Evolutionary conservation across 2,888 invertebrate genomes (phyloP), one percentile per base, ranked within the genome.

Genomic region (Eurois occulta): DNA sequence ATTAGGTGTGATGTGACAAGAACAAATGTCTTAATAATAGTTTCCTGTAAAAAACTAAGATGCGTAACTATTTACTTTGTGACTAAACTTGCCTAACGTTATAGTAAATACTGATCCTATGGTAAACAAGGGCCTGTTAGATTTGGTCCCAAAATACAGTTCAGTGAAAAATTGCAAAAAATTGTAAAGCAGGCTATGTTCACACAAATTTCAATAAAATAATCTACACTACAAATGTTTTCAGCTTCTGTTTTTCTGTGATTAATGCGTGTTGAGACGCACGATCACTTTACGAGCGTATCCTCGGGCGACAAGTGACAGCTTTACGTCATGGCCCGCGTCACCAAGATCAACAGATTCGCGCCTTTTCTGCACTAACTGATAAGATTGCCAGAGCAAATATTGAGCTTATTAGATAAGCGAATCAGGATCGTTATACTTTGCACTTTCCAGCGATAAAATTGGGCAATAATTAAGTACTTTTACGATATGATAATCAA

Each of bases 351-450:
- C 90, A 91, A 92, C 92, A 92, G 94, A 92, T 94, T 94, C 92
- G 92, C 93, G 92, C 92, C 91, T 92, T 92, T 93, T 93, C 92
- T 90, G 93, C 92, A 90, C 91, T 88, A 90, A 86, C 86, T 86
- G 94, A 95, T 95, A 95, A 95, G 94, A 94, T 93, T 91, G 87
- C 84, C 86, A 87, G 81, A 75, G 88, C 93, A 92, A 95, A 95
- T 95, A 95, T 95, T 95, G 91, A 93, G 87, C 88, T 88, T 90
- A 87, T 66, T 72, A 91, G 95, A 95, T 95, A 95, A 95, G 90
- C 87, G 90, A 91, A 92, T 91, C 91, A 94, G 89, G 95, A 95
- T 95, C 95, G 94, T 95, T 95, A 95, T 93, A 95, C 95, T 95
- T 95, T 95, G 92, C 95, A 94, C 94, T 95, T 94, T 94, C 91